Evolutionary conservation across 2,113 vertebrate species (phyloP).

Genomic region (Grammomys surdaster): DNA sequence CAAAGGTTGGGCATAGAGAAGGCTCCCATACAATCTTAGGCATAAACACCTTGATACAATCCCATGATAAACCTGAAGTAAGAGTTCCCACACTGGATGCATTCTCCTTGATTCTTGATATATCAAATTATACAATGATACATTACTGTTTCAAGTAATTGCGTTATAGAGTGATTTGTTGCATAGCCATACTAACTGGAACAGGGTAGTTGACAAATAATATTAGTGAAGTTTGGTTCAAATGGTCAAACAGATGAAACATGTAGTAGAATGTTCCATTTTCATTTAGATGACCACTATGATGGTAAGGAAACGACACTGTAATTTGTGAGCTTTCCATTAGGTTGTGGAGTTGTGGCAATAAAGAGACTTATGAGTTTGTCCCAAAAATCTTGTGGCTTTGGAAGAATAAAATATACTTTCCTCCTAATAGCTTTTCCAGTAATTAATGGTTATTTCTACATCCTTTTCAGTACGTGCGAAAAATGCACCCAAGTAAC

Average conservation of each 20-base stretch:
- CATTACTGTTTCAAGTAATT: constrained; percentile 14
- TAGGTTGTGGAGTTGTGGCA: constrained; percentile 41
- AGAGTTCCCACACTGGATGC: not conserved
- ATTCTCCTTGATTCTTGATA: constrained; percentile 3
- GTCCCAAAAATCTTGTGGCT: constrained; percentile 59
- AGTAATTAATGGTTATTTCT: constrained; percentile 77
- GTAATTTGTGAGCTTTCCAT: constrained; percentile 59
- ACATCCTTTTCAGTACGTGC: constrained; percentile 71
- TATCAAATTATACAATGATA: constrained; percentile 18
- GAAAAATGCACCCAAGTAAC: constrained; percentile 69
- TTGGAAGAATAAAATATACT: constrained; percentile 68
- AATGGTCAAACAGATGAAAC: constrained; percentile 56
- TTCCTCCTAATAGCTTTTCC: constrained; percentile 74
- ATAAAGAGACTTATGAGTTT: not conserved
- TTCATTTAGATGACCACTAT: constrained; percentile 41
- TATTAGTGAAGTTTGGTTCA: constrained; percentile 38
- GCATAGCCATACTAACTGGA: not conserved
- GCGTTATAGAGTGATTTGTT: constrained; percentile 58
- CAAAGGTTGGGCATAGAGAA: not conserved
- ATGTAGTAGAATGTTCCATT: constrained; percentile 65
- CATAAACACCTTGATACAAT: not conserved
- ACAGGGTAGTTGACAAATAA: not conserved
- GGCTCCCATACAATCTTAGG: not conserved
- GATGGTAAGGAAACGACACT: not conserved
- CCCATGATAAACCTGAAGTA: not conserved